A percentile compares a stretch with the other conserved stretches of the same genome.
phyloP scores from a whole-genome alignment of 2,888 invertebrate species.

The Parelbella ahira region DNA sequence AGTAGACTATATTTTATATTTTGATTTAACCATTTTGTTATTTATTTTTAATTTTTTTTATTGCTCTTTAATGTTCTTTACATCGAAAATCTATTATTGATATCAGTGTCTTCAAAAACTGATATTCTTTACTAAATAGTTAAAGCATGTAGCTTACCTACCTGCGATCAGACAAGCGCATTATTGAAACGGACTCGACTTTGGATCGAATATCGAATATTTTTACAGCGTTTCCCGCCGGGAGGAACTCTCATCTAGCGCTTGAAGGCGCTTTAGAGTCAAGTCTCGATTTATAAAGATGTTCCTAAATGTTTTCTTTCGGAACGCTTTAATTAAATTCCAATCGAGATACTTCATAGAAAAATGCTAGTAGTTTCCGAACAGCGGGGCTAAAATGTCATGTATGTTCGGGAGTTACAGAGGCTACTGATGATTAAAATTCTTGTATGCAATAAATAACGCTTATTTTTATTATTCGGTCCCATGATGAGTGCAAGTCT shows the following conservation, averaged over 20 bases:
- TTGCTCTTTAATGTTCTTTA: no score
- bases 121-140: no score
- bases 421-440: no score
- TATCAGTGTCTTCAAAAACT: no score
- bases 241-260: conserved; percentile 21
- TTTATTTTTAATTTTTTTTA: no score
- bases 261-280: conserved; percentile 18
- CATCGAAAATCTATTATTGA: no score
- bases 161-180: not conserved
- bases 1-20: no score
- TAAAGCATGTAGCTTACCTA: no score
- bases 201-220: conserved; percentile 17
- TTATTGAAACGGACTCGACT: not conserved
- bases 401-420: not conserved
- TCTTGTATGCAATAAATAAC: no score
- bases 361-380: conserved; percentile 10
- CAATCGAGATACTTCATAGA: conserved; percentile 5
- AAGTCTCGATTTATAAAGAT: conserved; percentile 21
- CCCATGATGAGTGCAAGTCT: no score
- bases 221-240: conserved; percentile 20
- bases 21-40: no score
- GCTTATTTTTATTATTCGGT: no score
- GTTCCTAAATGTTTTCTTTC: conserved; percentile 11
- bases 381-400: not conserved
- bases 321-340: conserved; percentile 19